Evolutionary conservation across 2,113 vertebrate species (phyloP).

Genomic region (Rhombomys opimus): DNA sequence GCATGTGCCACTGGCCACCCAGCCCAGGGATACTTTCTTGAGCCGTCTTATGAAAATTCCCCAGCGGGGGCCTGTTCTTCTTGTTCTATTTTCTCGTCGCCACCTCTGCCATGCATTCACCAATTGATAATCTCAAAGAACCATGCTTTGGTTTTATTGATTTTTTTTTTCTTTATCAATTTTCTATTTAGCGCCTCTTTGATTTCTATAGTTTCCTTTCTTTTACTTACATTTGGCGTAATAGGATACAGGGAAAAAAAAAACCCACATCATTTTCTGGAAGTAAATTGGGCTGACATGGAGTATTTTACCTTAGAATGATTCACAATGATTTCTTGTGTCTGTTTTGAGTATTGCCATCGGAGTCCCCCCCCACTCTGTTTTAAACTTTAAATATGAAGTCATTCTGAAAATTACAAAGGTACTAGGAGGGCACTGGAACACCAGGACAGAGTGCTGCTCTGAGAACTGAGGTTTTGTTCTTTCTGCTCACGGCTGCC

Average conservation of each 20-base stretch:
- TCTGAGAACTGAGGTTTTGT: conserved; percentile 27
- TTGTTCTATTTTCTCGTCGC: not conserved
- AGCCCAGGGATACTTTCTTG: not conserved
- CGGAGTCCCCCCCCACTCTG: not conserved
- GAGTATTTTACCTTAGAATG: not conserved
- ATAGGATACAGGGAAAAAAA: not conserved
- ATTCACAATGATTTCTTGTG: not conserved
- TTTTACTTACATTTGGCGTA: conserved; percentile 47
- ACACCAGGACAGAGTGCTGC: not conserved
- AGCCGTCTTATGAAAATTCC: not conserved
- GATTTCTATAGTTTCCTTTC: conserved; percentile 18
- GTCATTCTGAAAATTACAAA: conserved; percentile 24
- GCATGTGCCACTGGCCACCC: too few relatives aligned
- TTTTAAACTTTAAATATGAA: conserved; percentile 47
- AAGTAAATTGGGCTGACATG: not conserved
- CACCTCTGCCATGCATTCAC: not conserved
- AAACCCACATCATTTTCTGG: not conserved
- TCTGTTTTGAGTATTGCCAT: not conserved
- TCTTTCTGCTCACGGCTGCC: conserved; percentile 15
- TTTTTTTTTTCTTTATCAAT: not conserved
- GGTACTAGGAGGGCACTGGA: not conserved
- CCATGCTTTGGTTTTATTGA: not conserved
- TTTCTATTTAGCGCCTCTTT: not conserved
- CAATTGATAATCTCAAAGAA: not conserved
- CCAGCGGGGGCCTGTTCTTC: not conserved